Base-by-base conservation (phyloP, 2,888 invertebrate genomes). In the Philereme transversata region DNA sequence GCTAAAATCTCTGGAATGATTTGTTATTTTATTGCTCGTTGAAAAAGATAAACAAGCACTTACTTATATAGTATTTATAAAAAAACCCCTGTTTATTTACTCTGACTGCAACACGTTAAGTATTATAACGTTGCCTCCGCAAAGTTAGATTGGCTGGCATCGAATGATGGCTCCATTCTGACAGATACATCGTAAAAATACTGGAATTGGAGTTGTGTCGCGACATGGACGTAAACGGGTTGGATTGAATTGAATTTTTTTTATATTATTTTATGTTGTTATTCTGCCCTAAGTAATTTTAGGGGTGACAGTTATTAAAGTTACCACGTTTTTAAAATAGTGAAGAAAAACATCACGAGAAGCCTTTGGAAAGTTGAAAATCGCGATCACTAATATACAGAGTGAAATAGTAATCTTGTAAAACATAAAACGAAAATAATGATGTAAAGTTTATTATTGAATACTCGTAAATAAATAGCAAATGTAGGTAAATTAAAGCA, bases 111-210 rank as follows among this genome's bases (percentile, higher is more conserved):
- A 67, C 86, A 71, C 71, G 69, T 79, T 78, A 79, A 83, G 81
- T 78, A 79, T 77, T 77, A 81, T 38, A 81, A 81, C 78, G 82
- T 81, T 81, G 73, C 78, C 79, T 76, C 80, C 79, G 78, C 82
- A 87, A 88, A 88, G 88, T 88, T 88, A 88, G 87, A 88, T 88
- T 88, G 83, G 84, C 76, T 78, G 73, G 68, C 86, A 86, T 85
- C 84, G 86, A 85, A 79, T 81, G 81, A 81, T 79, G 80, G 71
- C 76, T 70, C 81, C 43, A 52, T 52, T 82, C 80, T 79, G 80
- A 79, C 79, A 75, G 77, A 82, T 81, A 77, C 73, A 77, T 83
- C 82, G 81, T 87, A 86, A 87, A 86, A 85, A 83, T 78, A 74
- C 77, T 67, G 71, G 69, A 75, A 77, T 74, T 75, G 72, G 67